These are phyloP conservation scores for Chionomys nivalis DNA, from an alignment of 2,113 vertebrate species.

Conservation along the genomic window DNA sequence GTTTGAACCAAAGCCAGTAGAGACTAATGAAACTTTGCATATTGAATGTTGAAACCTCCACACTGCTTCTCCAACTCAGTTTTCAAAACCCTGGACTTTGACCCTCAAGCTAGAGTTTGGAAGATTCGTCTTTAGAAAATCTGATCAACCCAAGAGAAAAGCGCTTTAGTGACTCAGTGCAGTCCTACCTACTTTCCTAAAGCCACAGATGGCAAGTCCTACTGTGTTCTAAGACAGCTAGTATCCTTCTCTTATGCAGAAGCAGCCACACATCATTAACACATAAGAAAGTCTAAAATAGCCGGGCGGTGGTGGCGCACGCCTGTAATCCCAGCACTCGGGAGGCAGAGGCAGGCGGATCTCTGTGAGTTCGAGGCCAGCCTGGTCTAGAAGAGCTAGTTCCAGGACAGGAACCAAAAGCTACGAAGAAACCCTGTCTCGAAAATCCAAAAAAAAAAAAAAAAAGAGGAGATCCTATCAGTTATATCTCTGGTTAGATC, in stretches of 20 bases:
- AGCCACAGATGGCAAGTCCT: not conserved
- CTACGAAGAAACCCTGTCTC: no score
- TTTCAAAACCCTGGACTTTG: not conserved
- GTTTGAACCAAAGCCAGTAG: not conserved
- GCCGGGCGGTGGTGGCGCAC: no score
- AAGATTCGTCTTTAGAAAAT: not conserved
- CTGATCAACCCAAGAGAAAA: constrained; percentile 18
- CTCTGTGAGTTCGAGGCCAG: no score
- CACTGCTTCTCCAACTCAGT: not conserved
- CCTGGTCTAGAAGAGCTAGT: no score
- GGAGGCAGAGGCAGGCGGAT: no score
- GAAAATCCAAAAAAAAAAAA: no score
- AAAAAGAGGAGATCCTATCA: no score
- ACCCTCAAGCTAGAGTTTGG: not conserved
- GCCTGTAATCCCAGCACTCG: no score
- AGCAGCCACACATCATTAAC: not conserved
- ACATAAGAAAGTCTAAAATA: not conserved
- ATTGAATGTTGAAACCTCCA: not conserved
- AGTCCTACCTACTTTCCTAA: not conserved
- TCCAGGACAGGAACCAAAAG: no score
- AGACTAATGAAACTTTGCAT: not conserved
- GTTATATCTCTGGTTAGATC: no score
- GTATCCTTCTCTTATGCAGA: not conserved
- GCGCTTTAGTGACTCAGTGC: not conserved
- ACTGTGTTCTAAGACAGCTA: not conserved